Base-by-base conservation (phyloP, 2,113 vertebrate genomes). In the Nansenia antarctica region DNA sequence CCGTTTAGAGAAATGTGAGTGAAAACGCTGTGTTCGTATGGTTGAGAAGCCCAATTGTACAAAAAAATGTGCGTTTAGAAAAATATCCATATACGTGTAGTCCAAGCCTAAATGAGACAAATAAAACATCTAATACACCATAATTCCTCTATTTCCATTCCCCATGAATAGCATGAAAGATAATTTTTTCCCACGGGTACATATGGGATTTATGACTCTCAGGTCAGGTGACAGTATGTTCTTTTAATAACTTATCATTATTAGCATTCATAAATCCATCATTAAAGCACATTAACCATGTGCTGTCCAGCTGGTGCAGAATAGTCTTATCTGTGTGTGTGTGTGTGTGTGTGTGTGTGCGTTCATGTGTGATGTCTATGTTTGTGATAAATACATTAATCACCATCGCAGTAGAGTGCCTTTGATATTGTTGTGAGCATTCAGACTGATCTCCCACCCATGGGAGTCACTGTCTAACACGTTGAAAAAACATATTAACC, bases 211-310 rank as follows among this genome's bases (percentile, higher is more conserved):
- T 70, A 73, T 39, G 45, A 31, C 72, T 78, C 65, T 72, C 58
- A 62, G 26, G 39, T 42, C 39, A 42, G 12, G 22, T 14, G 64
- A 9, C 61, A 68, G 60, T 58, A 60, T 75, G 74, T 45, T 73
- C 42, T 53, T 68, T 74, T 61, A 70, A 58, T 81, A 61, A 72
- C 47, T 74, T 70, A 42, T 58, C 63, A 54, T 77, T 69, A 85
- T 82, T 77, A 81, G 35, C 14, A 26, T 62, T 86, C 70, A 77
- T 79, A 66, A 77, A 77, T 27, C 39, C 75, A 74, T 74, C 55
- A 65, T 83, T 73, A 70, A 72, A 70, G 67, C 80, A 61, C 49
- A 67, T n/a, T n/a, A n/a, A n/a, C n/a, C n/a, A n/a, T 35, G 24
- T 11, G 22, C 27, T 35, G 64, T 42, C 15, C 39, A 42, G 45